Percentiles rank a stretch among this genome's conserved stretches.
Evolutionary conservation across 2,888 invertebrate genomes (phyloP).

Genomic region (Thymelicus sylvestris): DNA sequence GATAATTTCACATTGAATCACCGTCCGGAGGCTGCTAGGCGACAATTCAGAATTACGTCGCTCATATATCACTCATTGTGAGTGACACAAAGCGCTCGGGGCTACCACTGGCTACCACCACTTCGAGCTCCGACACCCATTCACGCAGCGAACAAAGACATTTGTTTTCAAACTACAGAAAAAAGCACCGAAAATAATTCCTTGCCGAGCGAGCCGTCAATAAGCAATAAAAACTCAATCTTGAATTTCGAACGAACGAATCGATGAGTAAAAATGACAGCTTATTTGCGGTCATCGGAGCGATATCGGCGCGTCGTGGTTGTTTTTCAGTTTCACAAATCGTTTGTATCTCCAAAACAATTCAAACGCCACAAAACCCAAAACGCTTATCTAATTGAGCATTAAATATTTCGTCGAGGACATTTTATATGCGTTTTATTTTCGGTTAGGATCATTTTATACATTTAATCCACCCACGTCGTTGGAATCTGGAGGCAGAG

Average conservation of each 20-base stretch:
- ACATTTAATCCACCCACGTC: conserved; percentile 82
- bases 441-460: conserved; percentile 76
- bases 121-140: conserved; percentile 59
- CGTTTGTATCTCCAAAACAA: conserved; percentile 67
- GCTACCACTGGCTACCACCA: conserved; percentile 75
- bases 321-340: conserved; percentile 69
- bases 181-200: conserved; percentile 77
- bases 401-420: conserved; percentile 83
- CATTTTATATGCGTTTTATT: conserved; percentile 82
- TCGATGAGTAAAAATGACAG: conserved; percentile 57
- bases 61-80: conserved; percentile 84
- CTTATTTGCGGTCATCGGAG: conserved; percentile 45
- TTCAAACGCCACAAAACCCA: conserved; percentile 79
- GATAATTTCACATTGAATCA: conserved; percentile 80
- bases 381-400: conserved; percentile 84
- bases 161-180: conserved; percentile 77
- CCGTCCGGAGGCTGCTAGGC: conserved; percentile 64
- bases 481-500: conserved; percentile 69
- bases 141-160: conserved; percentile 76
- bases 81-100: conserved; percentile 73
- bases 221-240: conserved; percentile 62
- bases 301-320: conserved; percentile 54
- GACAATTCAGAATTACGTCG: conserved; percentile 81
- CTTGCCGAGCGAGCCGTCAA: conserved; percentile 69
- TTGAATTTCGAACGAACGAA: conserved; percentile 40